Evolutionary conservation across 2,888 invertebrate genomes (phyloP).

Genomic region (Agrotis puta): DNA sequence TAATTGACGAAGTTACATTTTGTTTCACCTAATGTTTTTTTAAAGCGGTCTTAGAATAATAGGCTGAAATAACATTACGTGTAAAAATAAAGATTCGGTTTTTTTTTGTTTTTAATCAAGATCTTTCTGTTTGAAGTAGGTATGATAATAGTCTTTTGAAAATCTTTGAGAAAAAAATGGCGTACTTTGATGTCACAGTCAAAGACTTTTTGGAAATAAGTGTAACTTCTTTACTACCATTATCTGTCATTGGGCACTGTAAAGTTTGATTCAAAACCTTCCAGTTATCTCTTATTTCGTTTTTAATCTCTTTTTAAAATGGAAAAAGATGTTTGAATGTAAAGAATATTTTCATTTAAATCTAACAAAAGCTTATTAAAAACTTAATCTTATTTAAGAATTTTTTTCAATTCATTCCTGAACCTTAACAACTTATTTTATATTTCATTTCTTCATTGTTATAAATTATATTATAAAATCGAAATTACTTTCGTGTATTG

Average conservation of each 20-base stretch:
- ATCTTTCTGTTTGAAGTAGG: no score
- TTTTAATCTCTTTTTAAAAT: not conserved
- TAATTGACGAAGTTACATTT: slow-evolving; percentile 47
- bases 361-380: slow-evolving; percentile 1
- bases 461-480: slow-evolving; percentile 28
- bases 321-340: not conserved
- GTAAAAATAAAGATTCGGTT: not conserved
- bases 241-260: no score
- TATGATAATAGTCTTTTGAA: not conserved
- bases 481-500: slow-evolving; percentile 26
- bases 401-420: slow-evolving; percentile 32
- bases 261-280: not conserved
- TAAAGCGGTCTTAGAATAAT: not conserved
- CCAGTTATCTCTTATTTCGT: not conserved
- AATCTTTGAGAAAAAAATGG: not conserved
- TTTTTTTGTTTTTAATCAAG: not conserved
- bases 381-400: slow-evolving; percentile 24
- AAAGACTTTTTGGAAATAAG: not conserved
- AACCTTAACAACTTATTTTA: slow-evolving; percentile 26
- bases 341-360: slow-evolving; percentile 10
- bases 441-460: slow-evolving; percentile 40
- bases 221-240: not conserved
- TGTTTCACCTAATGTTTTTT: slow-evolving; percentile 25
- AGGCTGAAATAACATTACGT: not conserved
- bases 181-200: not conserved